Evolutionary conservation across 2,888 invertebrate species (phyloP).

Genomic region (Andrena fulva): DNA sequence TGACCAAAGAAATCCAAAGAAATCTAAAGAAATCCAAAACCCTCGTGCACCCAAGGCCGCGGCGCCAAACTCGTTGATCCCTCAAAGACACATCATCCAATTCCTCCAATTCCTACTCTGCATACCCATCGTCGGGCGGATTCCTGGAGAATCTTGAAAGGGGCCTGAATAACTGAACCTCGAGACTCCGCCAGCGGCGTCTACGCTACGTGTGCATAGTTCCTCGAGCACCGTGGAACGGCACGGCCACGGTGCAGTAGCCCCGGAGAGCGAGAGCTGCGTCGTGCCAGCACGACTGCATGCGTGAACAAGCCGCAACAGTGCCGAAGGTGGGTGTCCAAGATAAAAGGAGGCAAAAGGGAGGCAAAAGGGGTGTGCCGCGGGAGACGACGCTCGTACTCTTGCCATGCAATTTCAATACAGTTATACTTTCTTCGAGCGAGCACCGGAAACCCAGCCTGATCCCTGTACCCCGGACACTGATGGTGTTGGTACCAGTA

Average conservation of each 20-base stretch:
- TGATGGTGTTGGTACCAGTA: constrained; percentile 74
- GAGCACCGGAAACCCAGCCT: constrained; percentile 35
- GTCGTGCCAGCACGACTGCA: background rate
- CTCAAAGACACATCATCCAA: background rate
- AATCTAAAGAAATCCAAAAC: too few species aligned
- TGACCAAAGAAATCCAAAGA: too few species aligned
- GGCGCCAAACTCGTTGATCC: background rate
- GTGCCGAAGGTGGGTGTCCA: background rate
- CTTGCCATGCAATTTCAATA: constrained; percentile 40
- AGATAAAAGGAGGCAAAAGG: constrained; percentile 1
- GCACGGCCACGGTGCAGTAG: constrained; percentile 14
- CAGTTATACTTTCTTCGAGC: constrained; percentile 43
- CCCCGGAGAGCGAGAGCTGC: constrained; percentile 10
- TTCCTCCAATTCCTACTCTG: background rate
- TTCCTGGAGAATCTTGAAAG: background rate
- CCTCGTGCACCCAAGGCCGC: background rate
- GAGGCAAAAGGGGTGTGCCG: background rate
- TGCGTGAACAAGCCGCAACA: constrained; percentile 9
- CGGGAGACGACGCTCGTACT: constrained; percentile 8
- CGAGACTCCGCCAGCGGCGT: background rate
- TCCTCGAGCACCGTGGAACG: background rate
- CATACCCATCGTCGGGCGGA: background rate
- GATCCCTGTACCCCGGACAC: constrained; percentile 47
- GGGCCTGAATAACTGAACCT: background rate
- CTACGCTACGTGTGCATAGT: background rate